These are phyloP conservation scores for Polypterus senegalus DNA, from an alignment of 2,113 vertebrate species.

Conservation along the genomic window DNA sequence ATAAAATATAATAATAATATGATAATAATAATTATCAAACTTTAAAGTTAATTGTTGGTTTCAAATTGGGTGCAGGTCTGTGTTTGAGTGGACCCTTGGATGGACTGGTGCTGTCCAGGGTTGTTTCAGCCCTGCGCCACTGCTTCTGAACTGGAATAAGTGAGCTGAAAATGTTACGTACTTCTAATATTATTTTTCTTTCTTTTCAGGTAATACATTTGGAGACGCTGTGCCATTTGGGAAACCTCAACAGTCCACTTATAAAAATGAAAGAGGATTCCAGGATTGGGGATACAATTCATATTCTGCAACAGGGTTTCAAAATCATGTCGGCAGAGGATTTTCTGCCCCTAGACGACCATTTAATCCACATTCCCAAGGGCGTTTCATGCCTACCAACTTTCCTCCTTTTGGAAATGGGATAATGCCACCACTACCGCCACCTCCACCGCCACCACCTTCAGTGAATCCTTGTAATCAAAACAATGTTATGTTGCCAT, in stretches of 20 bases:
- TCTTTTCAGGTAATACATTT: not conserved
- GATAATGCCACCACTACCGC: not conserved
- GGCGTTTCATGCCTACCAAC: slow-evolving; percentile 1
- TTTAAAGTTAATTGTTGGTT: too few relatives aligned
- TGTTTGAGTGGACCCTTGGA: too few relatives aligned
- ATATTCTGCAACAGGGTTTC: slow-evolving; percentile 1
- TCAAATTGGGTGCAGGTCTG: too few relatives aligned
- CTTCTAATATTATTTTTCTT: not conserved
- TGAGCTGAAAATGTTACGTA: not conserved
- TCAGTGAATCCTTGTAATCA: too few relatives aligned
- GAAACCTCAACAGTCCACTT: not conserved
- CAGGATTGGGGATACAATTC: not conserved
- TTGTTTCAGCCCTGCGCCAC: not conserved
- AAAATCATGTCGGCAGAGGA: not conserved
- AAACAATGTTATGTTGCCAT: slow-evolving; percentile 1
- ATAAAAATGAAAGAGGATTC: slow-evolving; percentile 4
- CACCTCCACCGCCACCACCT: not conserved
- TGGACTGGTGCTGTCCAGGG: not conserved
- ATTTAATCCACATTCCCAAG: not conserved
- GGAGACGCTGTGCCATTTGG: not conserved
- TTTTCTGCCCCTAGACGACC: not conserved
- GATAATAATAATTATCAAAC: too few relatives aligned
- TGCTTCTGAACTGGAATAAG: not conserved
- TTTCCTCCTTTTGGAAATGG: not conserved
- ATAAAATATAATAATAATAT: too few relatives aligned